Conservation (phyloP, 2,113 vertebrate species). For the Colius striatus region DNA sequence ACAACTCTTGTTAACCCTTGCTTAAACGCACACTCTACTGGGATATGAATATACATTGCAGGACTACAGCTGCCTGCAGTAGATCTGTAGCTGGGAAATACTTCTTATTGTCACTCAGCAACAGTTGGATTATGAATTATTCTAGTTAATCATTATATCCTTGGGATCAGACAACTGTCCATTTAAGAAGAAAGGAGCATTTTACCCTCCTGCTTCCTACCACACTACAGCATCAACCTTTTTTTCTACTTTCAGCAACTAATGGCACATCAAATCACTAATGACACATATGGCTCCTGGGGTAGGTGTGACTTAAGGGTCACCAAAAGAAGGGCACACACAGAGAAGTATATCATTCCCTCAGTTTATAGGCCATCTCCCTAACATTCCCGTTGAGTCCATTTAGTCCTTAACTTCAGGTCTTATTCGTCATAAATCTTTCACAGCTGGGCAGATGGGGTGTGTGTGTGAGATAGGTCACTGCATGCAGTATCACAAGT, state of each 20-base stretch:
- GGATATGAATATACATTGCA: not conserved
- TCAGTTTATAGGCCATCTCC: too few species aligned
- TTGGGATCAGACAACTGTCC: not conserved
- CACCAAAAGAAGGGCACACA: too few species aligned
- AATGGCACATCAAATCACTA: not conserved
- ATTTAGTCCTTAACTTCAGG: too few species aligned
- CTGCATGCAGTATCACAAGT: too few species aligned
- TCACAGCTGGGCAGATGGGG: too few species aligned
- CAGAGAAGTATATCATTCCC: too few species aligned
- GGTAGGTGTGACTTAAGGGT: not conserved
- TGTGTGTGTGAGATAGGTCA: too few species aligned
- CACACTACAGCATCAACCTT: not conserved
- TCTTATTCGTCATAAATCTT: too few species aligned
- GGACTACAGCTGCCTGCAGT: not conserved
- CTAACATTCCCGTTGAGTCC: too few species aligned
- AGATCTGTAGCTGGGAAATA: not conserved
- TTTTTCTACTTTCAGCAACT: not conserved
- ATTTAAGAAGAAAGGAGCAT: not conserved
- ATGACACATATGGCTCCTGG: not conserved
- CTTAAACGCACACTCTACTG: not conserved
- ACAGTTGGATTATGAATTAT: not conserved
- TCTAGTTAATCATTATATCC: not conserved
- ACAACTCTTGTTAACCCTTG: not conserved
- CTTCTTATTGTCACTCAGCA: not conserved
- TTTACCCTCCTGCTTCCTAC: not conserved